A percentile compares a stretch with the other conserved stretches of the same genome.
Evolutionary conservation across 2,888 invertebrate genomes (phyloP).

Genomic region (Agelastica alni): DNA sequence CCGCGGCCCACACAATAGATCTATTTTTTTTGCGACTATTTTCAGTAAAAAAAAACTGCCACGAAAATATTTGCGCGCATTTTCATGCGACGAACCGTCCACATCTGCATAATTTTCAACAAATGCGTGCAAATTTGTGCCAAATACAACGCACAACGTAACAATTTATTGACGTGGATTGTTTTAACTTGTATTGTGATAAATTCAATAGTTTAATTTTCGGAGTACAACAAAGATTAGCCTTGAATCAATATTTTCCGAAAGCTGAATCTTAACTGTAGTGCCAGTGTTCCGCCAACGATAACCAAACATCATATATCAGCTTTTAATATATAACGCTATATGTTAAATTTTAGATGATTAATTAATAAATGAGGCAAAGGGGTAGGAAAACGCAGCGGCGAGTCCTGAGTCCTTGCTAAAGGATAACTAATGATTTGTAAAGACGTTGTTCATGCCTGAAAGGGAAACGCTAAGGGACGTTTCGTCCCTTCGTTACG

Average conservation of each 20-base stretch:
- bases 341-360: conserved; percentile 51
- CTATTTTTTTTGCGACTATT: no score
- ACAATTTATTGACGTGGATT: no score
- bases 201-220: not conserved
- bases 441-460: conserved; percentile 53
- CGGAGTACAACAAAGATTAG: not conserved
- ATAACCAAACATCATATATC: conserved; percentile 38
- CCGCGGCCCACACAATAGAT: no score
- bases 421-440: conserved; percentile 57
- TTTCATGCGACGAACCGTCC: no score
- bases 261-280: not conserved
- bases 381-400: conserved; percentile 36
- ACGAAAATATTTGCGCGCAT: no score
- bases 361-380: conserved; percentile 48
- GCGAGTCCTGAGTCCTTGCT: conserved; percentile 37
- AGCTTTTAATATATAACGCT: conserved; percentile 39
- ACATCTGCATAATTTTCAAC: no score
- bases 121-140: no score
- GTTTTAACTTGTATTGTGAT: no score
- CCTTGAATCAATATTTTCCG: conserved; percentile 4
- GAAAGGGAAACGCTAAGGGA: conserved; percentile 42
- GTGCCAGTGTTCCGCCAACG: conserved; percentile 7
- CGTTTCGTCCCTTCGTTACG: conserved; percentile 36
- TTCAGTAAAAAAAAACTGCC: no score
- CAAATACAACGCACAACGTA: no score